These are phyloP conservation scores for Istiophorus platypterus DNA, from an alignment of 2,113 vertebrate species.

Conservation along the genomic window DNA sequence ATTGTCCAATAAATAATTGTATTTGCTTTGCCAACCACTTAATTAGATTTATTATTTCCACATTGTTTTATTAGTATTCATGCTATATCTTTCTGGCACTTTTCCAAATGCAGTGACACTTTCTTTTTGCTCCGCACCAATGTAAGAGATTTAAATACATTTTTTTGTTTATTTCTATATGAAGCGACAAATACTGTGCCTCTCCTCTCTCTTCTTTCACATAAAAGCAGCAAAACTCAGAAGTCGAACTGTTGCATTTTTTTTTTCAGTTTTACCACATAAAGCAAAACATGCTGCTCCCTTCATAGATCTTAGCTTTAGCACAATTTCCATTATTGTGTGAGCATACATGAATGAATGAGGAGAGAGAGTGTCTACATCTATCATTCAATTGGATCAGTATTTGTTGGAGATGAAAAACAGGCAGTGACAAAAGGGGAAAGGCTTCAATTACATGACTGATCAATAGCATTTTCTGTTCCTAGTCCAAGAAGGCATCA, in stretches of 20 bases:
- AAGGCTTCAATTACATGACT: constrained; percentile 46
- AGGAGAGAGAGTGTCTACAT: constrained; percentile 6
- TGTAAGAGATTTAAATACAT: background rate
- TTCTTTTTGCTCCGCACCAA: background rate
- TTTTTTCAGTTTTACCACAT: background rate
- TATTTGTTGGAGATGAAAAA: constrained; percentile 48
- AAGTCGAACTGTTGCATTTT: background rate
- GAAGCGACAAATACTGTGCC: background rate
- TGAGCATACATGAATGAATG: background rate
- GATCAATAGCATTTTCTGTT: constrained; percentile 57
- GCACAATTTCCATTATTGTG: constrained; percentile 4
- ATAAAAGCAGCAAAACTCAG: constrained; percentile 1
- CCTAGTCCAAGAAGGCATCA: constrained; percentile 28
- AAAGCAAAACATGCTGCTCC: background rate
- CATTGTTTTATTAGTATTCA: constrained; percentile 12
- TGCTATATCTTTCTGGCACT: background rate
- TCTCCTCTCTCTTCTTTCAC: background rate
- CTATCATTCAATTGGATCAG: constrained; percentile 7
- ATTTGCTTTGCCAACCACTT: constrained; percentile 6
- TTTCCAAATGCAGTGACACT: background rate
- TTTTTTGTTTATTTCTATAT: background rate
- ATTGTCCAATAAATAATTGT: constrained; percentile 2
- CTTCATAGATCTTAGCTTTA: constrained; percentile 7
- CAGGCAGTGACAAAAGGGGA: constrained; percentile 40
- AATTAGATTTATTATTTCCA: background rate